These are phyloP conservation scores for Laticauda laticaudata DNA, from an alignment of 2,113 vertebrate species.

Conservation along the genomic window DNA sequence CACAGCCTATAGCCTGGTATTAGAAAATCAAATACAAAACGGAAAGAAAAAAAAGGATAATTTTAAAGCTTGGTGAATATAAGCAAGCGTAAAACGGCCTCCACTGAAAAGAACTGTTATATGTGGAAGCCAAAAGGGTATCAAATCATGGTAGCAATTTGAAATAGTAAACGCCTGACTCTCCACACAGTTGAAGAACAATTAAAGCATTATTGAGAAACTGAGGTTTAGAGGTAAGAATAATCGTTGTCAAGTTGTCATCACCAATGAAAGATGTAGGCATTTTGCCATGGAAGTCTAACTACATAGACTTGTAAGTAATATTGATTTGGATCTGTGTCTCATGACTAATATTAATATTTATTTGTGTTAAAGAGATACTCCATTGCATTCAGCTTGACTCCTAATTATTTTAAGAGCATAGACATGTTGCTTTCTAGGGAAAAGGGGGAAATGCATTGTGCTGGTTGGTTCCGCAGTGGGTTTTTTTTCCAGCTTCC, in stretches of 20 bases:
- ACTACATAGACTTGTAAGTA: not conserved
- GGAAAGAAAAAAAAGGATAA: not conserved
- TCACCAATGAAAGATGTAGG: not conserved
- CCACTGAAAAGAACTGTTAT: conserved; percentile 15
- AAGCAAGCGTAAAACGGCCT: conserved; percentile 34
- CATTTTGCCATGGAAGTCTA: not conserved
- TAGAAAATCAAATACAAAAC: conserved; percentile 26
- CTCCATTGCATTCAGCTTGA: not conserved
- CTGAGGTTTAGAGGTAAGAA: not conserved
- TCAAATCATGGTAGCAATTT: conserved; percentile 42
- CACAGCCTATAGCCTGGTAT: conserved; percentile 15
- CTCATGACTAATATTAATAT: not conserved
- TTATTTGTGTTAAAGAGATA: not conserved
- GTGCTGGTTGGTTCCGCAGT: not conserved
- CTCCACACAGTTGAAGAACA: conserved; percentile 5
- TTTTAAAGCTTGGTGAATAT: conserved; percentile 38
- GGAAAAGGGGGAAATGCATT: not conserved
- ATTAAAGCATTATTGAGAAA: conserved; percentile 38
- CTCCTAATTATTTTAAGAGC: not conserved
- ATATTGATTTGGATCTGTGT: not conserved
- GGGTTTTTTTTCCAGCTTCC: too few species aligned
- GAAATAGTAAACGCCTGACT: not conserved
- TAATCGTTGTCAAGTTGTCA: not conserved
- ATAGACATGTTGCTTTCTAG: not conserved
- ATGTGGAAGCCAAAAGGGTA: conserved; percentile 31